Conservation (phyloP, 2,888 invertebrate genomes). For the Melanophora roralis region DNA sequence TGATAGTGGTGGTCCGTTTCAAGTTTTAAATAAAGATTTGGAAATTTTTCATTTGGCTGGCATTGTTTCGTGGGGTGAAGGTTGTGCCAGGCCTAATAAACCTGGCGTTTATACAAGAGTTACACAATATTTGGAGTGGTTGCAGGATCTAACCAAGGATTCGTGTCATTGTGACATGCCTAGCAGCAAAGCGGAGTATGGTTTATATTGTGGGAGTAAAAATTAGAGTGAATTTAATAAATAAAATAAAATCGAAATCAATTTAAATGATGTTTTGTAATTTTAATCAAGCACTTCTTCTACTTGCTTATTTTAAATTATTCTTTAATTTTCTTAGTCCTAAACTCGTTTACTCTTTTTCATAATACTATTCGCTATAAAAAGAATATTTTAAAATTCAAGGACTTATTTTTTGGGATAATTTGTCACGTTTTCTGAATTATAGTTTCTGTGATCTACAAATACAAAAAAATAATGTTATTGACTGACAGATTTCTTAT, state of each 20-base stretch:
- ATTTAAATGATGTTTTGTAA: too few relatives aligned
- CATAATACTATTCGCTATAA: too few relatives aligned
- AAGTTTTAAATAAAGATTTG: slow-evolving; percentile 65
- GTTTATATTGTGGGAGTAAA: slow-evolving; percentile 15
- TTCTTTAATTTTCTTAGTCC: too few relatives aligned
- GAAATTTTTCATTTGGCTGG: slow-evolving; percentile 78
- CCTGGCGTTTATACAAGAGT: slow-evolving; percentile 91
- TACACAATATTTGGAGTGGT: slow-evolving; percentile 85
- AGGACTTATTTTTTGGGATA: too few relatives aligned
- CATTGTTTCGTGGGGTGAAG: slow-evolving; percentile 82
- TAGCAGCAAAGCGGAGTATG: background rate
- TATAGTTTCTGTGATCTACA: too few relatives aligned
- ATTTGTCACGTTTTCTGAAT: too few relatives aligned
- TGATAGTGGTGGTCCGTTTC: slow-evolving; percentile 76
- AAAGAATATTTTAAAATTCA: too few relatives aligned
- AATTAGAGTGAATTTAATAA: background rate
- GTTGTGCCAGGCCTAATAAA: slow-evolving; percentile 79
- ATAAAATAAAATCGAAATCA: background rate
- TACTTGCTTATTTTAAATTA: too few relatives aligned
- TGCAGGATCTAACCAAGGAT: slow-evolving; percentile 81
- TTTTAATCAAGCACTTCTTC: too few relatives aligned
- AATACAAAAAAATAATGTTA: too few relatives aligned
- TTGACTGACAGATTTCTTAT: too few relatives aligned
- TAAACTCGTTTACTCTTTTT: too few relatives aligned
- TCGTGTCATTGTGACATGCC: slow-evolving; percentile 78